phyloP scores from a whole-genome alignment of 1,140 invertebrate species.

The Anastatus disparis region DNA sequence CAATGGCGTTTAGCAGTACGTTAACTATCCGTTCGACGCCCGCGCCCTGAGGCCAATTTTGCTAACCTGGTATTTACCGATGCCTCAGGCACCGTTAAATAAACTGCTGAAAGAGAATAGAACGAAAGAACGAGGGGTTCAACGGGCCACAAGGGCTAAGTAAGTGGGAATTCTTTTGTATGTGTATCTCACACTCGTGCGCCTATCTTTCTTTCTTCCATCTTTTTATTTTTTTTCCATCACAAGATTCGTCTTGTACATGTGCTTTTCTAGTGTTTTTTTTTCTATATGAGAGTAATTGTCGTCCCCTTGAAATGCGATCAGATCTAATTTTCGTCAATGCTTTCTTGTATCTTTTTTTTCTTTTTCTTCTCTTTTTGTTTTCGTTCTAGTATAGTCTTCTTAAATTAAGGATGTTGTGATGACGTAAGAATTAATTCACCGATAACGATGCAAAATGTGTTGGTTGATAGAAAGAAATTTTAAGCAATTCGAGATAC shows the following conservation, averaged over 20 bases:
- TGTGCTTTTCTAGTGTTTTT: slow-evolving; percentile 3
- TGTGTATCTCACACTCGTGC: background rate
- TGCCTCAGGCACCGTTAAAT: slow-evolving; percentile 66
- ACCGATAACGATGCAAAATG: slow-evolving; percentile 8
- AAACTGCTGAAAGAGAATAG: slow-evolving; percentile 60
- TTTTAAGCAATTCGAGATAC: slow-evolving; percentile 18
- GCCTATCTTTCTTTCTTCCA: background rate
- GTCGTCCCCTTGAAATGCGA: slow-evolving; percentile 14
- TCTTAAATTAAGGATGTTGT: background rate
- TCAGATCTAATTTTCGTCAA: slow-evolving; percentile 28
- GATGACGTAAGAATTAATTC: slow-evolving; percentile 9
- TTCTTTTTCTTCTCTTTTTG: background rate
- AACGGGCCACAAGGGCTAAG: background rate
- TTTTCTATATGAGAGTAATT: background rate
- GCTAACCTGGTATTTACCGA: slow-evolving; percentile 68
- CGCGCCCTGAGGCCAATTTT: slow-evolving; percentile 63
- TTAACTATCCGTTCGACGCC: slow-evolving; percentile 66
- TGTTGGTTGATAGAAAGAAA: slow-evolving; percentile 10
- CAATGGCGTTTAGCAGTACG: slow-evolving; percentile 67
- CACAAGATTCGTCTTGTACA: background rate
- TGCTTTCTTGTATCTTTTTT: background rate
- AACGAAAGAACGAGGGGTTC: slow-evolving; percentile 39
- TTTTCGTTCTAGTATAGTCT: background rate
- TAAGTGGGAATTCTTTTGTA: slow-evolving; percentile 7
- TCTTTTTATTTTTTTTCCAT: background rate